Conservation (phyloP, 2,888 invertebrate species). For the Ormyrus nitidulus region DNA sequence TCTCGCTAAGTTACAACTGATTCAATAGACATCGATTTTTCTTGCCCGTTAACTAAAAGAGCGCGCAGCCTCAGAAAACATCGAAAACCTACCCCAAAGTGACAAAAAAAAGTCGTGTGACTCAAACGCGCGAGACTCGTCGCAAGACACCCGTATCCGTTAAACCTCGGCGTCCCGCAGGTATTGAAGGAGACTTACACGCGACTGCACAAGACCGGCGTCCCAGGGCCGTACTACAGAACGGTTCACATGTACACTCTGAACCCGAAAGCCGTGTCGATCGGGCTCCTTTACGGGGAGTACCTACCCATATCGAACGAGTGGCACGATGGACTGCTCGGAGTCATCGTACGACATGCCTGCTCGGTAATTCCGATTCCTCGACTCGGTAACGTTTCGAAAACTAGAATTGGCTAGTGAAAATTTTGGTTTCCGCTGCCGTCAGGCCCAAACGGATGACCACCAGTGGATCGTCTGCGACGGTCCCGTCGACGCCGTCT, state of each 20-base stretch:
- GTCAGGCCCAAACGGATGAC: slow-evolving; percentile 78
- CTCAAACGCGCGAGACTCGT: no score
- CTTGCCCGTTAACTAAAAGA: no score
- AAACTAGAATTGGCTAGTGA: no score
- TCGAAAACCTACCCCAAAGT: no score
- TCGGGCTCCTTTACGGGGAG: slow-evolving; percentile 93
- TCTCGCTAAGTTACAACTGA: no score
- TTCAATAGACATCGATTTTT: no score
- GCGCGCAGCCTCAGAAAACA: no score
- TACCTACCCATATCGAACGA: slow-evolving; percentile 89
- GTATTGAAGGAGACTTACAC: slow-evolving; percentile 84
- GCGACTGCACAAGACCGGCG: slow-evolving; percentile 80
- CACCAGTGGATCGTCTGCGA: slow-evolving; percentile 96
- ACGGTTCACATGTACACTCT: slow-evolving; percentile 87
- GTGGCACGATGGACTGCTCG: slow-evolving; percentile 93
- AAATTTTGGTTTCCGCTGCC: no score
- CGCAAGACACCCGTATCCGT: no score
- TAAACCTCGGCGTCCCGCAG: slow-evolving; percentile 72
- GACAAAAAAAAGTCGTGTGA: no score
- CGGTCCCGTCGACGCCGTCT: slow-evolving; percentile 94
- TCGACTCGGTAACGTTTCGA: no score
- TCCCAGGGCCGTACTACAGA: slow-evolving; percentile 80
- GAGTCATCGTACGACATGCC: slow-evolving; percentile 80
- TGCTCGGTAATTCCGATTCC: slow-evolving; percentile 74
- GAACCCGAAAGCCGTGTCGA: slow-evolving; percentile 92